Base-by-base conservation (phyloP, 2,797 vertebrate species). In the Phoeniculus purpureus region DNA sequence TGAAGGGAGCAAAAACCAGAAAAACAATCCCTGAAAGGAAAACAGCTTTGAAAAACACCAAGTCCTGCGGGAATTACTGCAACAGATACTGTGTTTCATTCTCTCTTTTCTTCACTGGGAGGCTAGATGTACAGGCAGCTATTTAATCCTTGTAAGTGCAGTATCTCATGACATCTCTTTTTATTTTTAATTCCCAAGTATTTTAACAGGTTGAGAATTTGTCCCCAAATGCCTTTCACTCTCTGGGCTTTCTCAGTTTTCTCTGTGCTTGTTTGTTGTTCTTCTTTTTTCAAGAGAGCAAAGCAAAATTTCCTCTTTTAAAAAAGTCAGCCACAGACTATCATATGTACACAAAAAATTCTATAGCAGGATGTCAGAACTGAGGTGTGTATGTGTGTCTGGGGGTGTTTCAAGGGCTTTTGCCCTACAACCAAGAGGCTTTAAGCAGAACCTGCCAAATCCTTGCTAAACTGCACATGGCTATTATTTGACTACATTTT, bases 131-230 rank as follows among this genome's bases (percentile, higher is more conserved):
- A 66, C 11, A 76, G 31, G 80, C 52, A 90, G 50, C 19, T 81
- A 59, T 45, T 82, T 88, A 83, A 83, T 70, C 51, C 37, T 76
- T 82, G 5, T 40, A 76, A 82, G 8, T n/a, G 48, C 43, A 91
- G 64, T n/a, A 67, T 73, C 60, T 92, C 81, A 82, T 92, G 80
- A 84, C 81, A 93, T 4, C 4, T 60, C 16, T 68, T 50, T 43
- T 83, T 51, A 26, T 75, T 48, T 59, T n/a, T 55, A 48, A 51
- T 48, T 87, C 45, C 6, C 26, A 78, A 20, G 45, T 61, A 47
- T 77, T 89, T 88, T 21, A 55, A 80, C 52, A 93, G 91, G 54
- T 80, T 80, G 32, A 85, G 51, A 81, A 66, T 71, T 43, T 84
- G 64, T 77, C 77, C 88, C 65, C 22, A 87, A 12, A 77, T 88